Evolutionary conservation across 2,888 invertebrate genomes (phyloP).

Genomic region (Eupithecia vulgata): DNA sequence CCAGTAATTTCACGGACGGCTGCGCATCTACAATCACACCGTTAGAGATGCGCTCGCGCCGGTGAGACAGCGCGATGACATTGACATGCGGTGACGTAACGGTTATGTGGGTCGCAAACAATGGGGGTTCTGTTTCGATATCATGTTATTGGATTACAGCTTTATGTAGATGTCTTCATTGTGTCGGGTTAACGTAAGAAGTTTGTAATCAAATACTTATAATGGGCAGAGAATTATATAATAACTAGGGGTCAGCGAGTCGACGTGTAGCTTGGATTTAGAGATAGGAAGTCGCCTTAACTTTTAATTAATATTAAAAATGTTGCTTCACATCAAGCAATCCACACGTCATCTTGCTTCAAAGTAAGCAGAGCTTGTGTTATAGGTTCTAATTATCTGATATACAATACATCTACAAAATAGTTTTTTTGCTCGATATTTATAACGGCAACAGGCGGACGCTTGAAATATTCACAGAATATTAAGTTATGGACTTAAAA

Average conservation of each 20-base stretch:
- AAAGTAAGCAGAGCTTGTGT: no score
- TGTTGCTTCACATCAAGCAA: no score
- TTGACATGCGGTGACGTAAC: conserved; percentile 58
- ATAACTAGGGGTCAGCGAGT: background rate
- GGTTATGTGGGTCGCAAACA: conserved; percentile 50
- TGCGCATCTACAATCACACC: conserved; percentile 55
- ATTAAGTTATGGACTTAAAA: no score
- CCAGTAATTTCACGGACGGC: conserved; percentile 55
- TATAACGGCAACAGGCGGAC: no score
- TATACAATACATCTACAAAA: no score
- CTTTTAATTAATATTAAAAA: no score
- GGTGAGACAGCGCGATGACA: conserved; percentile 47
- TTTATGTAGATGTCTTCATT: background rate
- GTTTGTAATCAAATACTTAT: background rate
- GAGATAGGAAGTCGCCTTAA: background rate
- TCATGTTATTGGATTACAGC: conserved; percentile 25
- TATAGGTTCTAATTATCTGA: no score
- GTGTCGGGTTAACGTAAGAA: conserved; percentile 1
- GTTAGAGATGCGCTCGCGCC: conserved; percentile 50
- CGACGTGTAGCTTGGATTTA: background rate
- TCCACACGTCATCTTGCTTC: no score
- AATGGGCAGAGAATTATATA: no score
- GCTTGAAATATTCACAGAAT: no score
- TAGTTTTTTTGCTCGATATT: no score
- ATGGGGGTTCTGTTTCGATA: conserved; percentile 41